Conservation (phyloP, 2,888 invertebrate genomes). For the Sminthurides aquaticus region DNA sequence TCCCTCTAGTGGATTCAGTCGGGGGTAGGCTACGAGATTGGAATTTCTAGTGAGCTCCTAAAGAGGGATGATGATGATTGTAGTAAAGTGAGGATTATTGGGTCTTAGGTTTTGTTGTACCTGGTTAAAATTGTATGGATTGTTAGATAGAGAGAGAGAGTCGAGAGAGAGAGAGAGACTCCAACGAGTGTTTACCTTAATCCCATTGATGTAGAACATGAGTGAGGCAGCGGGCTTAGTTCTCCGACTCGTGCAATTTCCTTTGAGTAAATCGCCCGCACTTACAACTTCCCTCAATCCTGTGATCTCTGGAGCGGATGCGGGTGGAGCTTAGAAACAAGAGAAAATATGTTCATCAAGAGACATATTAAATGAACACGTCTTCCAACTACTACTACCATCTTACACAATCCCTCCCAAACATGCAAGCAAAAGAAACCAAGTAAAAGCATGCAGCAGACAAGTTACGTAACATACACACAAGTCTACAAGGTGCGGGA, state of each 20-base stretch:
- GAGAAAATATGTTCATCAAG: conserved; percentile 3
- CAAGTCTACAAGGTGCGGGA: too few relatives aligned
- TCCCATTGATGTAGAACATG: conserved; percentile 69
- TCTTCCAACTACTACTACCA: too few relatives aligned
- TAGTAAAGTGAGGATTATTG: not conserved
- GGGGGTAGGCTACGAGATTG: too few relatives aligned
- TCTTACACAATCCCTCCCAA: too few relatives aligned
- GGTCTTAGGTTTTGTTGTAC: not conserved
- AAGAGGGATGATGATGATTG: not conserved
- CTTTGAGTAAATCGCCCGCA: conserved; percentile 63
- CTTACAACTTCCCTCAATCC: conserved; percentile 46
- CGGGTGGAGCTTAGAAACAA: conserved; percentile 36
- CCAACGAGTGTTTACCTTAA: conserved; percentile 35
- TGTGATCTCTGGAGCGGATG: conserved; percentile 35
- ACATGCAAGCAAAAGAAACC: too few relatives aligned
- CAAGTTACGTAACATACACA: too few relatives aligned
- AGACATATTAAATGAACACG: not conserved
- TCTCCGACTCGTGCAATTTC: conserved; percentile 69
- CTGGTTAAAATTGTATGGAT: not conserved
- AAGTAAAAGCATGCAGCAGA: too few relatives aligned
- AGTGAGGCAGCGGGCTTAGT: conserved; percentile 67
- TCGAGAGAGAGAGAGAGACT: not conserved
- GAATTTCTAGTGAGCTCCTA: too few relatives aligned
- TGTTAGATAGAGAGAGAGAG: not conserved
- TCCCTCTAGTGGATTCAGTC: too few relatives aligned